These are phyloP conservation scores for Amiota mariae DNA, from an alignment of 2,888 invertebrate species.

Conservation along the genomic window DNA sequence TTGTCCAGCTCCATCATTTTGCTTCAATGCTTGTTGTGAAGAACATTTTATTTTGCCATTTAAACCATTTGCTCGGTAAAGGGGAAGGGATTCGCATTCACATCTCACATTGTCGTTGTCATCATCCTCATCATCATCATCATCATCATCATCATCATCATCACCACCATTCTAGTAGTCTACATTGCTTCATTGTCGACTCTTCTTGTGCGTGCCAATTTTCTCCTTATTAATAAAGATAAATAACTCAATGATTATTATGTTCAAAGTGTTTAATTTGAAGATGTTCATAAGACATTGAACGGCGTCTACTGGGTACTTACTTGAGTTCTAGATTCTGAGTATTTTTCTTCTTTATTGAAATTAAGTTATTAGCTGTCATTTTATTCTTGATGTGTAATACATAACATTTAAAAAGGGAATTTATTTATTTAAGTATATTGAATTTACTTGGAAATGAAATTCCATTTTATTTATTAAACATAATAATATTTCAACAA, in stretches of 20 bases:
- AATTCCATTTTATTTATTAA: no score
- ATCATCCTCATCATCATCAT: no score
- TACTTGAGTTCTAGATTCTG: neutral
- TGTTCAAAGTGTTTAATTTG: constrained; percentile 64
- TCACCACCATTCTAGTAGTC: neutral
- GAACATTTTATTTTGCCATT: constrained; percentile 23
- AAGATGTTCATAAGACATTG: constrained; percentile 46
- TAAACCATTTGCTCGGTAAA: constrained; percentile 10
- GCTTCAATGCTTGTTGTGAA: constrained; percentile 22
- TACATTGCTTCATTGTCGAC: constrained; percentile 13
- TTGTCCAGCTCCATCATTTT: neutral
- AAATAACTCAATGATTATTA: constrained; percentile 67
- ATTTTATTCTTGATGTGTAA: no score
- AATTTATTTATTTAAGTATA: no score
- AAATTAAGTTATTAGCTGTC: constrained; percentile 50
- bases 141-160: neutral
- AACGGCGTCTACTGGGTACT: neutral
- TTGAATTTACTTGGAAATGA: no score
- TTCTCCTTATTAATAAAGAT: constrained; percentile 63
- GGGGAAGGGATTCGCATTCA: neutral
- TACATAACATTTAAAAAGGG: no score
- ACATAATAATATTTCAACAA: no score
- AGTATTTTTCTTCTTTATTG: constrained; percentile 39
- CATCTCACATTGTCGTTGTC: constrained; percentile 13
- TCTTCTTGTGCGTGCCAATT: constrained; percentile 37